Percentiles rank a stretch among this genome's conserved stretches.
Conservation (phyloP, 2,113 vertebrate species). For the Gobius niger region DNA sequence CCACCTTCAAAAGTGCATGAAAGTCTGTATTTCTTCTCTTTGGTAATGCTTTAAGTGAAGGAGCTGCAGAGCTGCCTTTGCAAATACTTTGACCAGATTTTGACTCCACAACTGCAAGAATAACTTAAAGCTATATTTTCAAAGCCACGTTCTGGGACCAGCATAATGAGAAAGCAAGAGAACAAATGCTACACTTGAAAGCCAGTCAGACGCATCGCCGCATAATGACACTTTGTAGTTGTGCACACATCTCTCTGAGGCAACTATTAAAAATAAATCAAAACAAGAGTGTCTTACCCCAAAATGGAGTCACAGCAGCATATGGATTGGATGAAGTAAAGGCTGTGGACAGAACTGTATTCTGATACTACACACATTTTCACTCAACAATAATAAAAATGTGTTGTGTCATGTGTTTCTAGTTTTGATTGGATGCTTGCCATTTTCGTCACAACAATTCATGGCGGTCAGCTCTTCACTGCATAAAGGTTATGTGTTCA, state of each 20-base stretch:
- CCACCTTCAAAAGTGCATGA: not conserved
- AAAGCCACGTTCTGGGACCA: slow-evolving; percentile 11
- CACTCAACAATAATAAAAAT: not conserved
- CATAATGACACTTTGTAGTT: slow-evolving; percentile 19
- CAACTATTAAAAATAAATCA: slow-evolving; percentile 33
- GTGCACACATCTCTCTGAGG: slow-evolving; percentile 36
- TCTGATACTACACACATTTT: too few relatives aligned
- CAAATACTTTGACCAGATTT: slow-evolving; percentile 12
- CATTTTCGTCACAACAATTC: too few relatives aligned
- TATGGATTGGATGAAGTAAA: not conserved
- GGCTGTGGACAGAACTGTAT: not conserved
- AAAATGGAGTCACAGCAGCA: slow-evolving; percentile 2
- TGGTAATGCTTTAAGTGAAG: not conserved
- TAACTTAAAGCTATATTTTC: slow-evolving; percentile 19
- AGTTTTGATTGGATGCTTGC: too few relatives aligned
- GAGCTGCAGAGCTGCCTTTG: not conserved
- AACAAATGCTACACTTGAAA: slow-evolving; percentile 35
- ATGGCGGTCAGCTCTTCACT: too few relatives aligned
- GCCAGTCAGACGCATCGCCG: slow-evolving; percentile 16
- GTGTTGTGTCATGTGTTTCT: too few relatives aligned
- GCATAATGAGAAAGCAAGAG: slow-evolving; percentile 19
- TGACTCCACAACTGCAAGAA: not conserved
- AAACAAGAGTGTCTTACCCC: slow-evolving; percentile 23
- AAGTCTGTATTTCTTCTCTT: not conserved
- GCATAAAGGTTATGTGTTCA: too few relatives aligned